A percentile compares a stretch with the other conserved stretches of the same genome.
Conservation (phyloP, 2,797 vertebrate species). For the Xerus rutilus region DNA sequence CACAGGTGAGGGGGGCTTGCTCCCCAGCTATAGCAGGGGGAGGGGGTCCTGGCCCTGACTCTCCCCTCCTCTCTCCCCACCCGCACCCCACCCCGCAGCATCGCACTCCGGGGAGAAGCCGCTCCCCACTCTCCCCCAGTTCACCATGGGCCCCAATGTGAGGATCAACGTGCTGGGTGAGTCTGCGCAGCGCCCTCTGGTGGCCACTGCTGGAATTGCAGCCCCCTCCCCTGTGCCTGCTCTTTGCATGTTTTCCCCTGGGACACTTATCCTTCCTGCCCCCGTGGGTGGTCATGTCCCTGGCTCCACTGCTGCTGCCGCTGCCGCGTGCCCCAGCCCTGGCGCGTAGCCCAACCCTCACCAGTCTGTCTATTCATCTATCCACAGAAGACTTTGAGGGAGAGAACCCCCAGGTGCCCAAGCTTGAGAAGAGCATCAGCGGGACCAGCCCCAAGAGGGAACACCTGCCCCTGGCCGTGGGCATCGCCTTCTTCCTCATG, state of each 20-base stretch:
- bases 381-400: conserved; percentile 91
- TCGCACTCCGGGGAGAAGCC: conserved; percentile 92
- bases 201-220: conserved; percentile 78
- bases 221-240: conserved; percentile 72
- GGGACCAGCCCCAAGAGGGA: conserved; percentile 97
- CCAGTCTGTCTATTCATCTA: conserved; percentile 47
- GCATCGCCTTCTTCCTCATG: conserved; percentile 92
- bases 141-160: conserved; percentile 96
- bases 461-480: conserved; percentile 95
- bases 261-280: neutral
- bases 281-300: conserved; percentile 66
- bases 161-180: conserved; percentile 97
- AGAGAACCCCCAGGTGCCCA: conserved; percentile 93
- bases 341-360: conserved; percentile 56
- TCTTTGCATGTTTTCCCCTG: conserved; percentile 65
- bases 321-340: conserved; percentile 64
- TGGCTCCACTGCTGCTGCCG: conserved; percentile 61
- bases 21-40: conserved; percentile 70
- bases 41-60: conserved; percentile 76
- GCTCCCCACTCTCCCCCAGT: conserved; percentile 94
- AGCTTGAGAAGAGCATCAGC: conserved; percentile 98
- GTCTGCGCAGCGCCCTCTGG: conserved; percentile 85
- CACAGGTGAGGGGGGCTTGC: conserved; percentile 64
- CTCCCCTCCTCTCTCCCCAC: conserved; percentile 81
- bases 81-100: conserved; percentile 90